phyloP scores from a whole-genome alignment of 1,140 invertebrate genomes.

The Diorhabda elongata region DNA sequence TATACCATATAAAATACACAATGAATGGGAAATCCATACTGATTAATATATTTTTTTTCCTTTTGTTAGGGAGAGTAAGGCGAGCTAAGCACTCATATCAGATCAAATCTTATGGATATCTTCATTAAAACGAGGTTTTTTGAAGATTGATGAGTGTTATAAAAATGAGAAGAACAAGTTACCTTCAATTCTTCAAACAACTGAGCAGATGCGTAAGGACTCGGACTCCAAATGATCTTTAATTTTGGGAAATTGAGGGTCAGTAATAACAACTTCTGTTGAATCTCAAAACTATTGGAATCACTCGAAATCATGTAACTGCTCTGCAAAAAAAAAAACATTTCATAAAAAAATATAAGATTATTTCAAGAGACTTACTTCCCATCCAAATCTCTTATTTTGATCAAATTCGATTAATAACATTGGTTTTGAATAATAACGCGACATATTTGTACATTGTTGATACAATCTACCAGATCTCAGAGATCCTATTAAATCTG shows the following conservation, averaged over 20 bases:
- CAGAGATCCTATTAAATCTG: conserved; percentile 94
- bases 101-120: no score
- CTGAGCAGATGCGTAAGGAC: conserved; percentile 91
- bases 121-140: no score
- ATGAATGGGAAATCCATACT: no score
- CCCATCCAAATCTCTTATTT: conserved; percentile 84
- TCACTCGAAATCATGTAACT: conserved; percentile 76
- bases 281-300: conserved; percentile 69
- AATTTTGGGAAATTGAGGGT: conserved; percentile 92
- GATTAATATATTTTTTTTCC: no score
- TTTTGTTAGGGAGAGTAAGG: no score
- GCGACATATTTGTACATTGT: conserved; percentile 86
- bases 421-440: conserved; percentile 83
- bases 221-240: conserved; percentile 91
- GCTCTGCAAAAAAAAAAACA: conserved; percentile 54
- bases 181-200: conserved; percentile 87
- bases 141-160: no score
- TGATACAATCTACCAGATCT: conserved; percentile 93
- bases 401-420: conserved; percentile 97
- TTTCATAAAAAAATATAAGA: conserved; percentile 1
- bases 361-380: conserved; percentile 53
- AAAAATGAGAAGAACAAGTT: neutral
- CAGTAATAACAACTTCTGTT: conserved; percentile 81
- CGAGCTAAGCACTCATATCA: no score
- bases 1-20: no score